A percentile compares a stretch with the other conserved stretches of the same genome.
Evolutionary conservation across 2,113 vertebrate species (phyloP).

Genomic region (Plestiodon gilberti): DNA sequence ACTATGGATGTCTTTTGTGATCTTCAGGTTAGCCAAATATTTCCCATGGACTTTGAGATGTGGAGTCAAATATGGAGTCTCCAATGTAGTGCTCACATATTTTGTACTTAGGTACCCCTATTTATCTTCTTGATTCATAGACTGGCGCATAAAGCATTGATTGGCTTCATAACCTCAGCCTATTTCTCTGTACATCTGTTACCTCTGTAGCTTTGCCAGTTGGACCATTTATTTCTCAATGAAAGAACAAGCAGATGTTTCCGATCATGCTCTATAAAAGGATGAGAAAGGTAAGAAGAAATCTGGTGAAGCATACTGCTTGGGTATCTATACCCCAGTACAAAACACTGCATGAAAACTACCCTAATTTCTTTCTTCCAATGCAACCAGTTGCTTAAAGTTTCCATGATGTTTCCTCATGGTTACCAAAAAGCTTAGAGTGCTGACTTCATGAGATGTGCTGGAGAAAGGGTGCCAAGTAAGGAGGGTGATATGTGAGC

Average conservation of each 20-base stretch:
- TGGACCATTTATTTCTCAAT: conserved; percentile 53
- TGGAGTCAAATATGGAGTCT: neutral
- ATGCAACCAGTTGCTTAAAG: neutral
- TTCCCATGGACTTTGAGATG: neutral
- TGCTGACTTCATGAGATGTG: neutral
- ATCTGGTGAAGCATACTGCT: conserved; percentile 53
- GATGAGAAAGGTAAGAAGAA: conserved; percentile 53
- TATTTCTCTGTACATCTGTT: conserved; percentile 20
- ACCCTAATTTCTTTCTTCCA: neutral
- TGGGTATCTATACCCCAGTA: neutral
- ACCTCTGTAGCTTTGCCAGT: conserved; percentile 41
- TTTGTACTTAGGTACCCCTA: neutral
- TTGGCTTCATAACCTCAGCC: conserved; percentile 4
- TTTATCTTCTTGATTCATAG: conserved; percentile 50
- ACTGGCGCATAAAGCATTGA: conserved; percentile 27
- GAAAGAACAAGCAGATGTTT: conserved; percentile 61
- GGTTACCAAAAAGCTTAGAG: neutral
- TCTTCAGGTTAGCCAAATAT: neutral
- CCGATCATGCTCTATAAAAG: conserved; percentile 50
- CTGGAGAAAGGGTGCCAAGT: neutral
- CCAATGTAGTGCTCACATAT: neutral
- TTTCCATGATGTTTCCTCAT: neutral
- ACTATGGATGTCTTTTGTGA: neutral
- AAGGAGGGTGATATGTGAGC: neutral
- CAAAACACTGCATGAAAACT: neutral